Base-by-base conservation (phyloP, 2,113 vertebrate species). In the Rafetus swinhoei region DNA sequence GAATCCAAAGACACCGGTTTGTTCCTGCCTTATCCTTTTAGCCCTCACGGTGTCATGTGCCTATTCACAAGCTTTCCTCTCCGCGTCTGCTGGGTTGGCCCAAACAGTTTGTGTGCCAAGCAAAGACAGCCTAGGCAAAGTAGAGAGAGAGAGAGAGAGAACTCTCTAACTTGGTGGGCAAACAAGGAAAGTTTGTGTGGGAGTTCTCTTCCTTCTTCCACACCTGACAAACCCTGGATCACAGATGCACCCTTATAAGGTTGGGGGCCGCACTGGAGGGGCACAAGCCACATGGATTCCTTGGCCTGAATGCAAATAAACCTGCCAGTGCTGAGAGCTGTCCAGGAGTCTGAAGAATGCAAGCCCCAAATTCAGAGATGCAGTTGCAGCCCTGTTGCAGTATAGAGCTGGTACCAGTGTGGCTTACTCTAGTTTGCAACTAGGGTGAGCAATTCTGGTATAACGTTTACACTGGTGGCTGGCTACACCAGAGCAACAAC, bases 281-380 rank as follows among this genome's bases (percentile, higher is more conserved):
- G 13, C 29, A 29, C 27, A 45, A 65, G 60, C 1, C 27, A 65
- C 29, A 32, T 32, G 12, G 60, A 32, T 29, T 65, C 60, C 60
- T 32, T 65, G 59, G 27, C 59, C 27, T 13, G 59, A 62, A 62
- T 62, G 59, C 27, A 62, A 62, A 62, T 13, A 62, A 62, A 29
- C 59, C 27, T 62, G 60, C 14, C 29, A 65, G 60, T 32, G 60
- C 60, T 65, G 60, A 65, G 60, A 7, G 60, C n/a, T 35, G 79
- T 72, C 35, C 27, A 24, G 4, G 1, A 0, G n/a, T 65, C 60
- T 0, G 0, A n/a, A 35, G 9, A 39, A 53, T 79, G 56, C 86
- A 62, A 16, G 12, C 35, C 59, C 55, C 2, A 39, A 1, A 5
- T 32, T 27, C 14, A 16, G 1, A 85, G 50, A 32, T 76, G 55